Percentiles rank a stretch among this genome's conserved stretches.
Evolutionary conservation across 1,140 invertebrate genomes (phyloP).

Genomic region (Leucophenga varia): DNA sequence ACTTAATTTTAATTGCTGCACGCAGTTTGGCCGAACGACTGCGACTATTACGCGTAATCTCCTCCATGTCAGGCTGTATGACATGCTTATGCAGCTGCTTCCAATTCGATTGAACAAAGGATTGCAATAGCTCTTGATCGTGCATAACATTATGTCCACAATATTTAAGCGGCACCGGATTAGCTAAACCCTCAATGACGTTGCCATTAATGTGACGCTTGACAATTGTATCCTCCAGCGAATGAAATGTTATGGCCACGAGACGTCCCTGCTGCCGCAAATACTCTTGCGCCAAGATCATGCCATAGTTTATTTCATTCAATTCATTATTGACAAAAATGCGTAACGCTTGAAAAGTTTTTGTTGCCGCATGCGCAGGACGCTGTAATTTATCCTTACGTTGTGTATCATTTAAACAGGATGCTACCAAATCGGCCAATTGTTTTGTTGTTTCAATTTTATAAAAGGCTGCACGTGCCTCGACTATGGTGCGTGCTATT

Average conservation of each 20-base stretch:
- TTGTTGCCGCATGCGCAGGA: slow-evolving; percentile 81
- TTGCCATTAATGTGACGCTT: slow-evolving; percentile 86
- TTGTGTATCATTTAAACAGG: slow-evolving; percentile 63
- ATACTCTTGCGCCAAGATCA: slow-evolving; percentile 75
- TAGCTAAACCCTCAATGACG: slow-evolving; percentile 67
- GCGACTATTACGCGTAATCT: slow-evolving; percentile 78
- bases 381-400: slow-evolving; percentile 73
- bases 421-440: slow-evolving; percentile 76
- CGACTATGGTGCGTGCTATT: slow-evolving; percentile 85
- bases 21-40: slow-evolving; percentile 86
- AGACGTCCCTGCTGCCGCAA: slow-evolving; percentile 76
- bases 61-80: slow-evolving; percentile 69
- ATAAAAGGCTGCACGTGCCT: slow-evolving; percentile 80
- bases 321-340: slow-evolving; percentile 98
- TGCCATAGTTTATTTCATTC: slow-evolving; percentile 91
- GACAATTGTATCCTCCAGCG: slow-evolving; percentile 92
- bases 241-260: slow-evolving; percentile 87
- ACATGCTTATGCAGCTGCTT: slow-evolving; percentile 79
- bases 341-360: slow-evolving; percentile 90
- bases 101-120: slow-evolving; percentile 70
- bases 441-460: slow-evolving; percentile 81
- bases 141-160: slow-evolving; percentile 61
- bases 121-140: slow-evolving; percentile 62
- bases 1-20: slow-evolving; percentile 70
- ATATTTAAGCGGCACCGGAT: slow-evolving; percentile 69